A percentile compares a stretch with the other conserved stretches of the same genome.
Conservation (phyloP, 2,888 invertebrate species). For the Mythimna vitellina region DNA sequence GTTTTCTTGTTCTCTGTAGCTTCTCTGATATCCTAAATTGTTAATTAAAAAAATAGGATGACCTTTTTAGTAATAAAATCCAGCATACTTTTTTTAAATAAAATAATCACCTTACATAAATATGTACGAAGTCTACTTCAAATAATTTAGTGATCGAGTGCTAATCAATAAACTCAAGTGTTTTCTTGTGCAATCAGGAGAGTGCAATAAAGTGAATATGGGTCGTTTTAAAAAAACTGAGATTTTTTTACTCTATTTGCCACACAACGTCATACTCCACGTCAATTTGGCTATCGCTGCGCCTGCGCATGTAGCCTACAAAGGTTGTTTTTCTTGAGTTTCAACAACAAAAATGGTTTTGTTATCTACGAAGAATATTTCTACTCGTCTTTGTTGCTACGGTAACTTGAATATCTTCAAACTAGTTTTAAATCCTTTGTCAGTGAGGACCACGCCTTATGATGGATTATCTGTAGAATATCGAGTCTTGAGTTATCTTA, state of each 20-base stretch:
- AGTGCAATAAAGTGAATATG: background rate
- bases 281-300: background rate
- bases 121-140: background rate
- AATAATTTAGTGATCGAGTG: constrained; percentile 1
- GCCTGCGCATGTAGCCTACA: background rate
- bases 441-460: constrained; percentile 47
- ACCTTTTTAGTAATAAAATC: background rate
- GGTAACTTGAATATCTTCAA: constrained; percentile 22
- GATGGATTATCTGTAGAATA: constrained; percentile 50
- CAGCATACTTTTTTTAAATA: background rate
- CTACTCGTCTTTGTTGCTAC: constrained; percentile 23
- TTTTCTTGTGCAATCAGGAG: background rate
- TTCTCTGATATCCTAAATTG: background rate
- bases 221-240: background rate
- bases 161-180: constrained; percentile 2
- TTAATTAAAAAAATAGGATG: background rate
- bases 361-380: background rate
- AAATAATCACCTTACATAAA: background rate
- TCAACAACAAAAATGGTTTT: background rate
- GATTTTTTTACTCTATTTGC: background rate
- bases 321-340: background rate
- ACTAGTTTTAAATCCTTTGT: constrained; percentile 57
- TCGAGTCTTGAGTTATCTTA: constrained; percentile 58
- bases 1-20: background rate
- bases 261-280: background rate